Evolutionary conservation across 2,113 vertebrate species (phyloP), one percentile per base, ranked within the genome.

Genomic region (Saccopteryx leptura): DNA sequence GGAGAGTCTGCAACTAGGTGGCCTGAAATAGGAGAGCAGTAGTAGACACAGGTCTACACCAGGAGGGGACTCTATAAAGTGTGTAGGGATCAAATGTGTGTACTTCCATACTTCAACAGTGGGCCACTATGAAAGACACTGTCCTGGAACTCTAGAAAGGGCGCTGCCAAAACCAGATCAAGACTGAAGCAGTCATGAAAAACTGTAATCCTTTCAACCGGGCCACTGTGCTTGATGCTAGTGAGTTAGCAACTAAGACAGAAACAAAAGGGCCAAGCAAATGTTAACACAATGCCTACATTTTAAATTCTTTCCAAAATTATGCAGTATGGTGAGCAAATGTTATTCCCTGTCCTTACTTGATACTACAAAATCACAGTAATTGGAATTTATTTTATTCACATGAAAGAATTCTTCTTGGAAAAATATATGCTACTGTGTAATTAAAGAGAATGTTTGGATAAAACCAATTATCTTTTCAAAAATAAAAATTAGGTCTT

Each of bases 351-450:
- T 71, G 24, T 60, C 56, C 13, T 76, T 23, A 65, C 52, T 92
- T 83, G 39, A 80, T 75, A 60, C 23, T 72, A 26, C 65, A 46
- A 60, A 79, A 65, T 48, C 17, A n/a, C 14, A 82, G 18, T 48
- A 78, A 63, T 61, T 84, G n/a, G 54, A 23, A 81, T 75, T 88
- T 28, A 83, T 83, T 93, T 79, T 69, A 39, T 12, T 90, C 19
- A 46, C 26, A 61, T 84, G 1, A 61, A 91, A 82, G 15, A 86
- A n/a, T 58, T 33, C 17, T 90, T 61, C 17, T 91, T 48, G 14
- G 14, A n/a, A 72, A 52, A 74, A 58, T 66, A 24, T 5, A 39
- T 50, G 56, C 19, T 60, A 9, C 15, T 91, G 60, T 76, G 9
- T 86, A 33, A 82, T 71, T 90, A 18, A 78, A 65, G 12, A 23